These are phyloP conservation scores for Microplitis mediator DNA, from an alignment of 1,140 invertebrate genomes.

Conservation along the genomic window DNA sequence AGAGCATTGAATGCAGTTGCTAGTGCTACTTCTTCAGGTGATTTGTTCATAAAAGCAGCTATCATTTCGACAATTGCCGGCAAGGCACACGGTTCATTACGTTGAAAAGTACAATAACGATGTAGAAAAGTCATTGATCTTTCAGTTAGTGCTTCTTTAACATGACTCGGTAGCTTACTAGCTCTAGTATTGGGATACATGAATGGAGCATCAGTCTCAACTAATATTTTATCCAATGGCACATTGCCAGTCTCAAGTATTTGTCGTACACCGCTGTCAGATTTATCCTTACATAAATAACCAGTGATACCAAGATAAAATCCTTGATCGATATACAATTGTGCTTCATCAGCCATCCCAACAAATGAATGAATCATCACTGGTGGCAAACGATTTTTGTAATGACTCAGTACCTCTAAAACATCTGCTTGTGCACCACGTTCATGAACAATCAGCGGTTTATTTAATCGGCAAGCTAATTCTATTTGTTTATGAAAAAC, in stretches of 20 bases:
- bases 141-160: constrained; percentile 87
- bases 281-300: constrained; percentile 93
- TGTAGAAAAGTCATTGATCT: constrained; percentile 74
- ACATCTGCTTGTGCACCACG: constrained; percentile 87
- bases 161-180: constrained; percentile 84
- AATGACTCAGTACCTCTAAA: constrained; percentile 66
- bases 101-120: constrained; percentile 91
- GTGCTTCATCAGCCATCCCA: constrained; percentile 83
- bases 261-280: constrained; percentile 85
- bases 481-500: constrained; percentile 91
- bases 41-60: constrained; percentile 85
- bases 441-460: constrained; percentile 91
- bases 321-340: constrained; percentile 84
- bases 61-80: constrained; percentile 93
- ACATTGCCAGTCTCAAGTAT: constrained; percentile 80
- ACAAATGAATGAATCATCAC: constrained; percentile 93
- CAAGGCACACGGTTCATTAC: constrained; percentile 93
- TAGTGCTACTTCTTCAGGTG: constrained; percentile 88
- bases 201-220: constrained; percentile 94
- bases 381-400: constrained; percentile 70
- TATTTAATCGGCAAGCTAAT: constrained; percentile 83
- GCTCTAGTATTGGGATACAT: constrained; percentile 96
- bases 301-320: constrained; percentile 89
- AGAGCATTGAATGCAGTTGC: constrained; percentile 92
- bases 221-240: constrained; percentile 82